A percentile compares a stretch with the other conserved stretches of the same genome.
These are phyloP conservation scores for Lampropteryx suffumata DNA, from an alignment of 2,888 invertebrate species.

Conservation along the genomic window DNA sequence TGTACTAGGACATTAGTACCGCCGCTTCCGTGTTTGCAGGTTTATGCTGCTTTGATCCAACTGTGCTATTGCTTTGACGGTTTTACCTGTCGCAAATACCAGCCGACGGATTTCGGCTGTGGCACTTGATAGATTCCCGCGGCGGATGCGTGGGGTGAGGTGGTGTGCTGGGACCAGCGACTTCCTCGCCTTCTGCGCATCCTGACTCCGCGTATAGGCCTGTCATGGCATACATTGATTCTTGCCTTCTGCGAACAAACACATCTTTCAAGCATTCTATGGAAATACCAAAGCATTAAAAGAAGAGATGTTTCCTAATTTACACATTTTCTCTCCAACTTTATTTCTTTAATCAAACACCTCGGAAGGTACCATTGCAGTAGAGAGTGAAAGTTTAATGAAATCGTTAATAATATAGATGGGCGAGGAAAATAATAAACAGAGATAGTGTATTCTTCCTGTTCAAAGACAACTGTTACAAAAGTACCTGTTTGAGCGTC, in stretches of 20 bases:
- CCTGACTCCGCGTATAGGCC: conserved; percentile 90
- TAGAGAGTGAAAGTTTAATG: conserved; percentile 9
- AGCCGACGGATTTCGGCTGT: conserved; percentile 91
- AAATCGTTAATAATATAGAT: conserved; percentile 8
- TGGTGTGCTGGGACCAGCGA: conserved; percentile 74
- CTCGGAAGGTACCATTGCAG: neutral
- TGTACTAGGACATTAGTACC: neutral
- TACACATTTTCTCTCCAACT: no score
- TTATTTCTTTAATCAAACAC: no score
- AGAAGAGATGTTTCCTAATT: no score
- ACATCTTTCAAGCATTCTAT: neutral
- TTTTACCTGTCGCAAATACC: conserved; percentile 87
- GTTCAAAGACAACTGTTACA: conserved; percentile 14
- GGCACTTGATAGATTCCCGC: conserved; percentile 85
- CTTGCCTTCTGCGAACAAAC: conserved; percentile 86
- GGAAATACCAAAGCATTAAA: neutral
- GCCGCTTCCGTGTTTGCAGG: no score
- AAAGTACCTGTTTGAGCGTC: conserved; percentile 13
- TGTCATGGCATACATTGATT: conserved; percentile 95
- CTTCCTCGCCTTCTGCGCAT: conserved; percentile 83
- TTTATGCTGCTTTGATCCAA: no score
- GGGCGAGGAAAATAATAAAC: conserved; percentile 15
- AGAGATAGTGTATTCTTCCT: conserved; percentile 23
- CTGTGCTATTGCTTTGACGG: neutral
- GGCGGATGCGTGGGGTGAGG: conserved; percentile 64